Percentiles rank a stretch among this genome's conserved stretches.
Conservation (phyloP, 2,888 invertebrate species). For the Yponomeuta sedellus region DNA sequence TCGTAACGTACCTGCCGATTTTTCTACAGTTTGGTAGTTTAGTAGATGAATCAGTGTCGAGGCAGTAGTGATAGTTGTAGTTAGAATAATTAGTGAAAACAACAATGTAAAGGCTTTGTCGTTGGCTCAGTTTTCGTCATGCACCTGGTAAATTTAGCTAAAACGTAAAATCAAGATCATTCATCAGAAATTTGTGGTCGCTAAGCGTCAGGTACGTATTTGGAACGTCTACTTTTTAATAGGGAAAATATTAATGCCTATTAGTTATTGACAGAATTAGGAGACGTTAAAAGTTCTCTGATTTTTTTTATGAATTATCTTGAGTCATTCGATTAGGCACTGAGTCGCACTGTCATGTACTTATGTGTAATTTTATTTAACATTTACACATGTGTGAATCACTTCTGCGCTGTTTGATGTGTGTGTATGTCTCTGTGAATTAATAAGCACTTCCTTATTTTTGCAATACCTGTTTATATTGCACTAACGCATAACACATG, state of each 20-base stretch:
- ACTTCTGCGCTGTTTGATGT: slow-evolving; percentile 20
- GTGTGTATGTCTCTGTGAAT: slow-evolving; percentile 26
- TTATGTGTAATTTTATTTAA: too few relatives aligned
- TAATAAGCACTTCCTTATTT: slow-evolving; percentile 1
- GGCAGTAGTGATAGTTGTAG: slow-evolving; percentile 10
- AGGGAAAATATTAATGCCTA: too few relatives aligned
- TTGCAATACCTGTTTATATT: neutral
- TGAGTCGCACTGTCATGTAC: neutral
- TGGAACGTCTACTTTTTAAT: too few relatives aligned
- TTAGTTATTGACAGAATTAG: too few relatives aligned
- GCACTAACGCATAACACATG: neutral
- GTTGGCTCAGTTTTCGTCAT: slow-evolving; percentile 70
- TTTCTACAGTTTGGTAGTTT: slow-evolving; percentile 1
- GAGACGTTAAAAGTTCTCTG: neutral
- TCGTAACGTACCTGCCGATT: neutral
- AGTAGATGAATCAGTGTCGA: neutral
- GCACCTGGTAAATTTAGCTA: slow-evolving; percentile 55
- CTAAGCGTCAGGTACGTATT: too few relatives aligned
- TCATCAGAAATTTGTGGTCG: slow-evolving; percentile 17
- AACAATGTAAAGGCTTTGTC: slow-evolving; percentile 48
- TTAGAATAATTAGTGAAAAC: neutral
- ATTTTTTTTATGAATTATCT: slow-evolving; percentile 33
- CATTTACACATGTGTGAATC: slow-evolving; percentile 18
- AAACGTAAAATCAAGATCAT: slow-evolving; percentile 37
- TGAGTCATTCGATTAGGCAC: slow-evolving; percentile 28